A percentile compares a stretch with the other conserved stretches of the same genome.
Evolutionary conservation across 2,113 vertebrate species (phyloP).

Genomic region (Phylloscopus trochiloides): DNA sequence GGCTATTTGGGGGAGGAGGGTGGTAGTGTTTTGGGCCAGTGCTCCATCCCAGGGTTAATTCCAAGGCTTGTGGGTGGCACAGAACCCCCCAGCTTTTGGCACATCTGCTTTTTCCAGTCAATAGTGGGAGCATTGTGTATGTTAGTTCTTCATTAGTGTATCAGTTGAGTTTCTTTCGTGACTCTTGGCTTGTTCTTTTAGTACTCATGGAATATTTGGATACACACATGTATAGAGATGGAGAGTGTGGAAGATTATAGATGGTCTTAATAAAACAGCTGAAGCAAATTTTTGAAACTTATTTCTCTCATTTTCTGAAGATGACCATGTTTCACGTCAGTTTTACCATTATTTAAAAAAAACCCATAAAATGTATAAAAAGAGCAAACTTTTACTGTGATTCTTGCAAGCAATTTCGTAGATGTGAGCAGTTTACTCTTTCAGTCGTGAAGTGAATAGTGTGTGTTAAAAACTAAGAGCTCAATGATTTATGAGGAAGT

Average conservation of each 20-base stretch:
- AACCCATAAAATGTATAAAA: not conserved
- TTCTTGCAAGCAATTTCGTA: rapidly evolving
- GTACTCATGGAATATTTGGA: not conserved
- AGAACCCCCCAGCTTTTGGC: not conserved
- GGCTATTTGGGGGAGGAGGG: too few species aligned
- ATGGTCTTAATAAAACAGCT: not conserved
- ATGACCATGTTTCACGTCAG: rapidly evolving
- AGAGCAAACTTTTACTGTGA: not conserved
- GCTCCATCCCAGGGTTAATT: not conserved
- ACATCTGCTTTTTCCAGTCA: not conserved
- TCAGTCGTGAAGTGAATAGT: not conserved
- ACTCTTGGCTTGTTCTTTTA: not conserved
- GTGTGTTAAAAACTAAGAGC: not conserved
- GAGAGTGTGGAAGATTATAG: not conserved
- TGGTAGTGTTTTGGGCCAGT: rapidly evolving
- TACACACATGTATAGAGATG: too few species aligned
- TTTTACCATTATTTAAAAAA: not conserved
- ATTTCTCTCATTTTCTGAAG: not conserved
- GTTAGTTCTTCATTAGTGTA: not conserved
- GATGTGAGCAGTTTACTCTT: not conserved
- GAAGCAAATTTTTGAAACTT: not conserved
- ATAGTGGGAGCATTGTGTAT: not conserved
- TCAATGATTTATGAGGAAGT: not conserved
- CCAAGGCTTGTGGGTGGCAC: not conserved
- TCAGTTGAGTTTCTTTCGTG: not conserved